Evolutionary conservation across 1,140 invertebrate genomes (phyloP).

Genomic region (Chrysomallon squamiferum): DNA sequence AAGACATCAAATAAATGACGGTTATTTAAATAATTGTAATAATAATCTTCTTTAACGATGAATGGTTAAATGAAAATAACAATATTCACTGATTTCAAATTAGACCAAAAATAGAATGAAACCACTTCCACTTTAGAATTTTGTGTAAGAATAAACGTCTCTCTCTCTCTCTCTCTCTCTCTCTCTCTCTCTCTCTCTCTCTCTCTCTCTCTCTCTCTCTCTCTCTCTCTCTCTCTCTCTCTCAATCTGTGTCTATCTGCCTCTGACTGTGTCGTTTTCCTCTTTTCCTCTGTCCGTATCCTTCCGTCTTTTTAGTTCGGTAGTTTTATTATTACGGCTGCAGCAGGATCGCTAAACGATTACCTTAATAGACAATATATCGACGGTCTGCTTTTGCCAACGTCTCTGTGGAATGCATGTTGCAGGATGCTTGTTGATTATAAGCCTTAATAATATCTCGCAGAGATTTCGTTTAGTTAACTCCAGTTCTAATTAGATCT

Average conservation of each 20-base stretch:
- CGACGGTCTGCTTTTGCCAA: no score
- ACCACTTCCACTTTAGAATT: background rate
- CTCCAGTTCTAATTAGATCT: no score
- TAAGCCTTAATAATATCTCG: no score
- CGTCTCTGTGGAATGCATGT: no score
- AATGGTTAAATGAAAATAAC: background rate
- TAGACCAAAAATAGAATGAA: background rate
- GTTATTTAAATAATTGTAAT: background rate
- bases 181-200: background rate
- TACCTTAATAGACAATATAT: no score
- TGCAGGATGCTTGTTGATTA: no score
- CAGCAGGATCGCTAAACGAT: no score
- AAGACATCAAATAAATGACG: background rate
- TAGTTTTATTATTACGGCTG: no score
- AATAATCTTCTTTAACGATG: background rate
- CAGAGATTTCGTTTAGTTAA: no score
- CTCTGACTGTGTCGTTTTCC: slow-evolving; percentile 12
- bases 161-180: background rate
- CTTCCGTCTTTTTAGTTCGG: background rate
- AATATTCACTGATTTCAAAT: background rate
- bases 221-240: slow-evolving; percentile 16
- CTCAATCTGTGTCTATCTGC: slow-evolving; percentile 13
- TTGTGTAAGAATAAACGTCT: background rate
- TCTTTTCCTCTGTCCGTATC: background rate
- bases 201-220: no score